phyloP scores from a whole-genome alignment of 2,113 vertebrate genomes.

The Sander vitreus region DNA sequence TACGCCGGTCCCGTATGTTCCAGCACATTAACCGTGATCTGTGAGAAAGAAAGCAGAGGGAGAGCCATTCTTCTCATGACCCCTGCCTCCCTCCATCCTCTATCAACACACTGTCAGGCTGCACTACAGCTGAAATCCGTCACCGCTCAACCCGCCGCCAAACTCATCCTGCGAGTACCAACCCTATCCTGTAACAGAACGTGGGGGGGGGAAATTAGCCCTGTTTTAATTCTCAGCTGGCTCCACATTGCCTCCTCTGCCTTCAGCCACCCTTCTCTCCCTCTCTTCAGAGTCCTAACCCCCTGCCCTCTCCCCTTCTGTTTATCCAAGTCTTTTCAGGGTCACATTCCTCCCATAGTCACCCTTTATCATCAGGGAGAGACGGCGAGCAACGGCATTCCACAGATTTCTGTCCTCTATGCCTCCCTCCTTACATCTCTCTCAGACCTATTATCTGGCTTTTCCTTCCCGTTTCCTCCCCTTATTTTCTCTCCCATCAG shows the following conservation, averaged over 20 bases:
- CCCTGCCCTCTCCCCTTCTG: conserved; percentile 31
- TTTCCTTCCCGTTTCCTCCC: conserved; percentile 17
- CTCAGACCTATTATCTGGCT: conserved; percentile 34
- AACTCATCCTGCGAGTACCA: conserved; percentile 21
- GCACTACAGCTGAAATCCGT: conserved; percentile 64
- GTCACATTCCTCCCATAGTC: conserved; percentile 83
- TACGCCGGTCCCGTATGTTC: conserved; percentile 33
- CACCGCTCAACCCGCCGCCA: conserved; percentile 17
- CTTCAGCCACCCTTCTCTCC: conserved; percentile 24
- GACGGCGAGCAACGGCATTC: conserved; percentile 70
- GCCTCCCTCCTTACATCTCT: conserved; percentile 27
- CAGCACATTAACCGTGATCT: conserved; percentile 59
- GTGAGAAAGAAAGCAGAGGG: conserved; percentile 51
- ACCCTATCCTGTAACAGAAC: conserved; percentile 49
- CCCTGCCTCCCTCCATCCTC: conserved; percentile 33
- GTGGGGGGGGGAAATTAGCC: conserved; percentile 50
- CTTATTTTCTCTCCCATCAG: conserved; percentile 25
- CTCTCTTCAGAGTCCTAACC: conserved; percentile 20
- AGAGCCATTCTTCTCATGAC: conserved; percentile 72
- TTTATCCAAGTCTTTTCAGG: conserved; percentile 82
- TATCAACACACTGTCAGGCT: conserved; percentile 47
- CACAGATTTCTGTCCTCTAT: conserved; percentile 64
- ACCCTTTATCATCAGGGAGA: conserved; percentile 77
- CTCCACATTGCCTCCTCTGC: conserved; percentile 21
- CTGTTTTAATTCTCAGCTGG: conserved; percentile 44